phyloP scores from a whole-genome alignment of 2,113 vertebrate species.

The Pseudolaguvia tuberculata region DNA sequence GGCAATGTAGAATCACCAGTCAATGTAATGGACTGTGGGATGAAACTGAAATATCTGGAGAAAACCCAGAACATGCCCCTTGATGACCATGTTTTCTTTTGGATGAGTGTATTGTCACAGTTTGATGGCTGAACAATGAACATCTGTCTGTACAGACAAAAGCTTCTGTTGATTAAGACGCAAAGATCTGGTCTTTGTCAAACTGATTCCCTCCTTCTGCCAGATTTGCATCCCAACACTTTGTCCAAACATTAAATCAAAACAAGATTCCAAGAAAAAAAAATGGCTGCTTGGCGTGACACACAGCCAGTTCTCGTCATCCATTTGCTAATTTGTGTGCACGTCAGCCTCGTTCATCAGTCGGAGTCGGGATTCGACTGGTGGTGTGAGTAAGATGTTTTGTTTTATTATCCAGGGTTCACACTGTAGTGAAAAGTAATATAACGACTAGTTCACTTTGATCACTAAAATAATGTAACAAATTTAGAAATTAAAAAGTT shows the following conservation, averaged over 20 bases:
- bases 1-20: too few relatives aligned
- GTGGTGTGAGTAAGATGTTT: background rate
- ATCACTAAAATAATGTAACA: too few relatives aligned
- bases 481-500: too few relatives aligned
- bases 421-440: background rate
- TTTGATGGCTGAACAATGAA: slow-evolving; percentile 3
- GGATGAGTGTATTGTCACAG: too few relatives aligned
- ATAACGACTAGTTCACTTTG: background rate
- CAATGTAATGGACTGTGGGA: too few relatives aligned
- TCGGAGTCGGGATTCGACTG: background rate
- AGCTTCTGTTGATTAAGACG: slow-evolving; percentile 48
- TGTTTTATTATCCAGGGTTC: background rate
- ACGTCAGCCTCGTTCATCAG: slow-evolving; percentile 26
- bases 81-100: background rate
- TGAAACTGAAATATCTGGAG: too few relatives aligned
- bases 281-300: slow-evolving; percentile 70
- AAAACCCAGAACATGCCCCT: too few relatives aligned
- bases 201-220: slow-evolving; percentile 45
- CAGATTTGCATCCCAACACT: slow-evolving; percentile 60
- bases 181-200: slow-evolving; percentile 19
- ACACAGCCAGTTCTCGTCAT: slow-evolving; percentile 60
- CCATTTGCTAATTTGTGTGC: slow-evolving; percentile 69
- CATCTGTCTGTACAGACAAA: slow-evolving; percentile 40
- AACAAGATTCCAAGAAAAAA: slow-evolving; percentile 72
- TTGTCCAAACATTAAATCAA: slow-evolving; percentile 72